Evolutionary conservation across 2,113 vertebrate species (phyloP).

Genomic region (Phalacrocorax brasilianus): DNA sequence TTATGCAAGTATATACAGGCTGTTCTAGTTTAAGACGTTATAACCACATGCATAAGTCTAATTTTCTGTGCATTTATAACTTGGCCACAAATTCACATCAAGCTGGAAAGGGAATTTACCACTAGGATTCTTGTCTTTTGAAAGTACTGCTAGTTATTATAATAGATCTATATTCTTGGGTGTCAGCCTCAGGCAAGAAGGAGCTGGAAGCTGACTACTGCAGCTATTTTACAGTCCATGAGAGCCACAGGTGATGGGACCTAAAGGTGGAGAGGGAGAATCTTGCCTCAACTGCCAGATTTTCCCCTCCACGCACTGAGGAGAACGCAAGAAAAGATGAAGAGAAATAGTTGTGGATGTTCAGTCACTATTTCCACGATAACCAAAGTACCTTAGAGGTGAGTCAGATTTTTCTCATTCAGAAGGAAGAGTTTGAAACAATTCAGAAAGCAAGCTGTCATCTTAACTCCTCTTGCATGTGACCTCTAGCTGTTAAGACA

Average conservation of each 20-base stretch:
- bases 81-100: slow-evolving; percentile 8
- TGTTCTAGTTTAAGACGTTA: not conserved
- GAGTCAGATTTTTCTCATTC: not conserved
- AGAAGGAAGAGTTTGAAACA: not conserved
- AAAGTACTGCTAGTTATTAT: not conserved
- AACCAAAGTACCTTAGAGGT: not conserved
- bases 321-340: not conserved
- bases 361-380: not conserved
- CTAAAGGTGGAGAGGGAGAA: not conserved
- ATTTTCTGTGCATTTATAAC: slow-evolving; percentile 14
- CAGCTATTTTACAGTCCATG: not conserved
- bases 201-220: not conserved
- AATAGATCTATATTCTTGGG: not conserved
- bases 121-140: not conserved
- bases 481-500: not conserved
- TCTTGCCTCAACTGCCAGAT: not conserved
- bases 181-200: not conserved
- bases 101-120: slow-evolving; percentile 14
- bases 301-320: not conserved
- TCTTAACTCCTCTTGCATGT: not conserved
- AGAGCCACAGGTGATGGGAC: not conserved
- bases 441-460: not conserved
- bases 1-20: not conserved
- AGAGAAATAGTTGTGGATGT: not conserved
- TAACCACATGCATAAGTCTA: not conserved